These are phyloP conservation scores for Strigamia crassipes DNA, from an alignment of 2,888 invertebrate species.

Conservation along the genomic window DNA sequence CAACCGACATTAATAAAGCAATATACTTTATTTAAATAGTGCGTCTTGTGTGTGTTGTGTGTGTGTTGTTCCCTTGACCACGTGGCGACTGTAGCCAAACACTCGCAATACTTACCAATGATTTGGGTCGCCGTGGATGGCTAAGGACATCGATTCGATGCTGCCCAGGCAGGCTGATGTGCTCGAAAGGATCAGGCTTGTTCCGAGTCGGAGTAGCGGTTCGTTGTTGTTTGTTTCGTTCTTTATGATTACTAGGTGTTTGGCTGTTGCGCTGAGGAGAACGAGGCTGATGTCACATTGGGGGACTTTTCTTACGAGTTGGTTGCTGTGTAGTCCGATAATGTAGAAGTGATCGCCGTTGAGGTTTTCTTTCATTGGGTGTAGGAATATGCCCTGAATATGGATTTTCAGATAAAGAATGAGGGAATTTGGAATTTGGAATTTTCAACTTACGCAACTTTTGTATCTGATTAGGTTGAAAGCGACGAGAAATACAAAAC, in stretches of 20 bases:
- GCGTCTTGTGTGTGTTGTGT: too few relatives aligned
- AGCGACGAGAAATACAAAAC: not conserved
- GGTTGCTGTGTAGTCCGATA: slow-evolving; percentile 1
- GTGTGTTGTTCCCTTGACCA: too few relatives aligned
- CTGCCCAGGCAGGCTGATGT: not conserved
- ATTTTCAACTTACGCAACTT: not conserved
- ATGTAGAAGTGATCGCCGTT: not conserved
- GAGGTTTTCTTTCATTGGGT: not conserved
- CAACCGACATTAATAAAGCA: too few relatives aligned
- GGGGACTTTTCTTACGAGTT: not conserved
- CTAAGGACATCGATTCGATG: not conserved
- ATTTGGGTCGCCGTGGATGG: not conserved
- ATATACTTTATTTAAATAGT: too few relatives aligned
- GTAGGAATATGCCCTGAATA: not conserved
- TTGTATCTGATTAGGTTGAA: not conserved
- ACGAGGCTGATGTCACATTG: not conserved
- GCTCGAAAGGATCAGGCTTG: not conserved
- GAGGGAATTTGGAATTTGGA: not conserved
- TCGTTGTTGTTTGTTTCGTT: not conserved
- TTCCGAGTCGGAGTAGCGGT: not conserved
- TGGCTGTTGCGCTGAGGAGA: not conserved
- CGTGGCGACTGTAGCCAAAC: too few relatives aligned
- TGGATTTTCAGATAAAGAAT: too few relatives aligned
- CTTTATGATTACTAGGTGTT: not conserved
- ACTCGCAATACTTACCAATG: too few relatives aligned